Percentiles rank a stretch among this genome's conserved stretches.
Evolutionary conservation across 1,140 invertebrate species (phyloP).

Genomic region (Stegodyphus dumicola): DNA sequence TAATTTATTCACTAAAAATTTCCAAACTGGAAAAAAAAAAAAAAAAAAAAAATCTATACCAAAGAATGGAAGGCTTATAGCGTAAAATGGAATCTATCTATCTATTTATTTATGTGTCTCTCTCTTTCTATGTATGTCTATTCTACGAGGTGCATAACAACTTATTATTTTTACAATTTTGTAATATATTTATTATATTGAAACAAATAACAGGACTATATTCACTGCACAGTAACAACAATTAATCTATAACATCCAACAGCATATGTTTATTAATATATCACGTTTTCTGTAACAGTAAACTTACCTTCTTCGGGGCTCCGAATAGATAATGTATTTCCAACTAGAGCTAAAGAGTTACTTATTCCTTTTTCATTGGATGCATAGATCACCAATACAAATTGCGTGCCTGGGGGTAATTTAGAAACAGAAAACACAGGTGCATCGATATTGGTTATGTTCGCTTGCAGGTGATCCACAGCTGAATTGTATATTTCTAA

Average conservation of each 20-base stretch:
- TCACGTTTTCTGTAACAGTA: not conserved
- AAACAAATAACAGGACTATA: too few species aligned
- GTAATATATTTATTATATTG: too few species aligned
- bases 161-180: too few species aligned
- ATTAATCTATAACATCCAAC: not conserved
- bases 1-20: too few species aligned
- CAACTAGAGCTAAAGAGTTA: slow-evolving; percentile 67
- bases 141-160: too few species aligned
- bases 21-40: too few species aligned
- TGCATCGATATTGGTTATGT: slow-evolving; percentile 18
- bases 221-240: not conserved
- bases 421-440: slow-evolving; percentile 34
- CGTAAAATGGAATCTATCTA: too few species aligned
- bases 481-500: slow-evolving; percentile 80
- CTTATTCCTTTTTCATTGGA: slow-evolving; percentile 79
- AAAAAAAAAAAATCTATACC: too few species aligned
- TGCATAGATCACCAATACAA: slow-evolving; percentile 74
- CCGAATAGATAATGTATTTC: slow-evolving; percentile 17
- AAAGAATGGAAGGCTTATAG: too few species aligned
- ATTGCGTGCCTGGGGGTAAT: slow-evolving; percentile 41
- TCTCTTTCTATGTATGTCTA: too few species aligned
- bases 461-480: slow-evolving; percentile 64
- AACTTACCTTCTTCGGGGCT: slow-evolving; percentile 17
- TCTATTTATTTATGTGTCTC: too few species aligned
- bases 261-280: not conserved